Base-by-base conservation (phyloP, 53 echinoderm and acorn worm species). In the Holothuria scabra region DNA sequence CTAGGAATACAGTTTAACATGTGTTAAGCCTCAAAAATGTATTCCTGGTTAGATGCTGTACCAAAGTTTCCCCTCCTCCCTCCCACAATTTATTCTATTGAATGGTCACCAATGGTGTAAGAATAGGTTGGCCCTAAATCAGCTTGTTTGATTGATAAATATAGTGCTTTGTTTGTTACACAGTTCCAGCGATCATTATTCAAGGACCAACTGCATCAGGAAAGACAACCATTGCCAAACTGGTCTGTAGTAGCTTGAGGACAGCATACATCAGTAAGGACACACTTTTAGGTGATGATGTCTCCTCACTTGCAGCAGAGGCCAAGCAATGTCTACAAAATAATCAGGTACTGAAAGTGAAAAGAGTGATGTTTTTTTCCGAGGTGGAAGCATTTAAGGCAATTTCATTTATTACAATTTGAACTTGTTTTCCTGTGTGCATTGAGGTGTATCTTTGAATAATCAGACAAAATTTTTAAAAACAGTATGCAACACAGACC, bases 191-290 rank as follows among this genome's bases (percentile, higher is more conserved):
- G 0, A 93, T 99, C 37, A 85, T 99, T 32, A 85, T 99, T 62
- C 92, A 94, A 46, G 99, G 99, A 26, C 99, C 99, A 0, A 95
- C 99, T 46, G 94, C 99, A 8, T 91, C 99, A 8, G 99, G 99
- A 9, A 99, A 99, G 90, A 99, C 94, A 46, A 95, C 92, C 79
- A 95, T 99, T 25, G 92, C 94, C 3, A 85, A 89, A 33, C 85
- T 99, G 90, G 91, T 95, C 52, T 92, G 92, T 44, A 81, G 85
- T 65, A 95, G 94, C 81, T 86, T 95, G n/a, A 86, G 93, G 60
- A 89, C 92, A 19, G 99, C 99, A 7, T 94, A 95, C 84, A 99
- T 99, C 91, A 94, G 92, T 68, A 86, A 83, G 29, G 94, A 99
- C 33, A 91, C 89, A 8, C 89, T 99, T 20, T 74, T 99, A 57